Conservation (phyloP, 2,888 invertebrate genomes). For the Yponomeuta evonymella region DNA sequence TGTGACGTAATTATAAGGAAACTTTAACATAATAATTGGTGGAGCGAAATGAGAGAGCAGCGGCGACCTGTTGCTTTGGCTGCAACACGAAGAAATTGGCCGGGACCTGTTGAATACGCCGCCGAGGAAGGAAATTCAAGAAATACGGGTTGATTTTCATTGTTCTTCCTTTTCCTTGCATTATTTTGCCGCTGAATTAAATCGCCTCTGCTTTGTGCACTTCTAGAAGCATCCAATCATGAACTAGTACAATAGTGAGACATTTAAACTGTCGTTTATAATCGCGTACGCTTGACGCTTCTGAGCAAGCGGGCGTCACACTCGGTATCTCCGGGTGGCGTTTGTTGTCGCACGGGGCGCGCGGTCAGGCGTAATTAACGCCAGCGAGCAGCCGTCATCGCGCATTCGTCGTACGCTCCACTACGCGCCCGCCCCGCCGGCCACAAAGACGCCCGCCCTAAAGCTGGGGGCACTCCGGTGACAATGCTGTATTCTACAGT, state of each 20-base stretch:
- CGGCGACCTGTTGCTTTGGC: background rate
- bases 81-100: background rate
- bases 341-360: constrained; percentile 21
- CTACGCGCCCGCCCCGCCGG: constrained; percentile 29
- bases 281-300: background rate
- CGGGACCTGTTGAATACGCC: constrained; percentile 5
- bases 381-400: constrained; percentile 55
- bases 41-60: constrained; percentile 5
- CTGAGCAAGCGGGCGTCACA: background rate
- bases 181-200: background rate
- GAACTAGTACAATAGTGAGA: background rate
- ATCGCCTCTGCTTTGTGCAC: background rate
- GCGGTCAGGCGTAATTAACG: constrained; percentile 56
- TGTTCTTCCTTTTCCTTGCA: background rate
- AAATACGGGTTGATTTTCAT: background rate
- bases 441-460: constrained; percentile 10
- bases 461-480: background rate
- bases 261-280: background rate
- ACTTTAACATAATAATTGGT: background rate
- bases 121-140: background rate
- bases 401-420: constrained; percentile 44
- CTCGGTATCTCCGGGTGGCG: background rate
- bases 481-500: background rate
- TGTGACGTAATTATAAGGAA: constrained; percentile 12
- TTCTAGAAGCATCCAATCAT: background rate